Conservation (phyloP, 2,888 invertebrate genomes). For the Theretra japonica region DNA sequence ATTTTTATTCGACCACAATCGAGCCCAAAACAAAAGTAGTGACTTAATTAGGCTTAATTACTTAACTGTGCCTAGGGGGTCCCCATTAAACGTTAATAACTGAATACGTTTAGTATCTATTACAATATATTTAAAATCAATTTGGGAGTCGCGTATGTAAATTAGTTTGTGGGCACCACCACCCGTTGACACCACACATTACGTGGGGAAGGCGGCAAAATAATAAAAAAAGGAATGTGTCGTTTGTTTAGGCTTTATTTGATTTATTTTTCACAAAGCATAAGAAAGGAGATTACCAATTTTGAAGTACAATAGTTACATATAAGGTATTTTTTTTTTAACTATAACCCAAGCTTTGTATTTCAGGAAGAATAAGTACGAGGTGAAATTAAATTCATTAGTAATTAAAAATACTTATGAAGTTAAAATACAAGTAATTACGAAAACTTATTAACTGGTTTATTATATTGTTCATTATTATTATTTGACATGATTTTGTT, state of each 20-base stretch:
- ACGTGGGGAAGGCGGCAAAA: constrained; percentile 26
- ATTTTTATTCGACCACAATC: not conserved
- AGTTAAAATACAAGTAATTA: no score
- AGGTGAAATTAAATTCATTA: no score
- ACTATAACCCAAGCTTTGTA: no score
- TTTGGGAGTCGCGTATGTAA: constrained; percentile 22
- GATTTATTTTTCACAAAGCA: not conserved
- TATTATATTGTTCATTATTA: no score
- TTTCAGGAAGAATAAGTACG: no score
- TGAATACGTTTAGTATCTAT: constrained; percentile 19
- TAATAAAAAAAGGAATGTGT: constrained; percentile 8
- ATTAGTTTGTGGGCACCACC: constrained; percentile 39
- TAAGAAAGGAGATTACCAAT: no score
- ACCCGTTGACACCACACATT: constrained; percentile 41
- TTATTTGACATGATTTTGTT: no score
- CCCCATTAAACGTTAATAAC: constrained; percentile 10
- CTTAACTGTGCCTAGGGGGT: not conserved
- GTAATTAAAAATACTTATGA: no score
- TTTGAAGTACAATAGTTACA: no score
- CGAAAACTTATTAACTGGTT: no score
- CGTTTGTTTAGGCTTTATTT: not conserved
- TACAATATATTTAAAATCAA: constrained; percentile 20
- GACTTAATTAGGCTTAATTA: constrained; percentile 24
- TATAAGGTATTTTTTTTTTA: no score
- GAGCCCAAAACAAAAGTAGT: not conserved